A percentile compares a stretch with the other conserved stretches of the same genome.
phyloP scores from a whole-genome alignment of 37 sponge, comb jelly and placozoan species.

The Tethya wilhelma region DNA sequence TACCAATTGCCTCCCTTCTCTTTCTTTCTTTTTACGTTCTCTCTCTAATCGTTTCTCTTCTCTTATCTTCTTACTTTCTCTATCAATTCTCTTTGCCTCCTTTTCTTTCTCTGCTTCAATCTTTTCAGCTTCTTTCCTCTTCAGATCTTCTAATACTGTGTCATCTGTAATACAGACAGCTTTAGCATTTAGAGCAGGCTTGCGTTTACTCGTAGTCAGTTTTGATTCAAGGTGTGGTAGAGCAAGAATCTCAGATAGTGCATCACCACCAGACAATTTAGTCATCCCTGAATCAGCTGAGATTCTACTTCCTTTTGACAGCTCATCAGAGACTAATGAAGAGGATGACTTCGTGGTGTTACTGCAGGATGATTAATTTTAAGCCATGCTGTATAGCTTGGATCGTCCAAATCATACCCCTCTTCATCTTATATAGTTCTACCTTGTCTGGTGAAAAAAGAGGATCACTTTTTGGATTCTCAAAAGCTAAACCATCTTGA shows the following conservation, averaged over 20 bases:
- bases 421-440: slow-evolving; percentile 38
- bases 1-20: neutral
- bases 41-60: slow-evolving; percentile 33
- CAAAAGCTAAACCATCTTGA: neutral
- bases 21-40: slow-evolving; percentile 6
- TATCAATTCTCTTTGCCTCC: neutral
- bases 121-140: slow-evolving; percentile 12
- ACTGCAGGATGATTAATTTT: slow-evolving; percentile 38
- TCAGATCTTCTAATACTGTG: slow-evolving; percentile 50
- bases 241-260: slow-evolving; percentile 31
- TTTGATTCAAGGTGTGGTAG: slow-evolving; percentile 1
- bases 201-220: slow-evolving; percentile 24
- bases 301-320: neutral
- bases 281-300: slow-evolving; percentile 9
- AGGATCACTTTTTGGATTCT: slow-evolving; percentile 7
- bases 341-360: slow-evolving; percentile 22
- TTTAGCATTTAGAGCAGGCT: slow-evolving; percentile 35
- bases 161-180: slow-evolving; percentile 49
- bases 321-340: slow-evolving; percentile 16
- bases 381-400: too few species aligned
- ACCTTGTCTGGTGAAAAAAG: slow-evolving; percentile 14
- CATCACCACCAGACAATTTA: slow-evolving; percentile 20
- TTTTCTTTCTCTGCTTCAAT: slow-evolving; percentile 14
- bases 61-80: neutral
- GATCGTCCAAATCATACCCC: slow-evolving; percentile 31